Evolutionary conservation across 2,888 invertebrate genomes (phyloP), one percentile per base, ranked within the genome.

Genomic region (Diarsia mendica): DNA sequence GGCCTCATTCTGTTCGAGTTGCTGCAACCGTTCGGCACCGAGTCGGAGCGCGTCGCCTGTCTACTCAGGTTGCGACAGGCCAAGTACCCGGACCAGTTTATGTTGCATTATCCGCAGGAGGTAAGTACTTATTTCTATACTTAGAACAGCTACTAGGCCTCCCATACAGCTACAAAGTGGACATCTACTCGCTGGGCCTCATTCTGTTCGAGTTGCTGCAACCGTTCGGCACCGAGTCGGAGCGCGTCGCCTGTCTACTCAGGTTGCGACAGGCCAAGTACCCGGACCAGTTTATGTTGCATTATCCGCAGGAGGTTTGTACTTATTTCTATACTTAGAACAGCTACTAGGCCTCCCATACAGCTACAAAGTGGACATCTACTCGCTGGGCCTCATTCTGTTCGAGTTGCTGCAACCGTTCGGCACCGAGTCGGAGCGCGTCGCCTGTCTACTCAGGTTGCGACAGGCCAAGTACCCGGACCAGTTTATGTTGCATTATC

Each of bases 1-100:
- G 99, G 99, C 0, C 97, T 99, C 77, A 99, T 99, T 80, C 97
- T 99, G 85, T 98, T 99, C 93, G 99, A 99, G 95, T 93, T 99
- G 75, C 96, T 99, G 61, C 98, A 98, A 71, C 98, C 99, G 28
- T 99, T 99, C 93, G 95, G 96, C 15, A 99, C 99, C 0, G 98
- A 99, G 93, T 98, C 99, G 97, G 99, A 99, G 95, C 97, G 99
- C 70, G 97, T 98, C 80, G 94, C 97, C 60, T 97, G 97, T 11
- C 94, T 99, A 69, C 96, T 97, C 72, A 95, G 97, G 82, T 96
- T 98, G 58, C 97, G 98, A 69, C 97, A 97, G 66, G 97, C 97
- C 5, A 93, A 94, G 28, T 98, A 98, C 93, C 98, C 99, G 0
- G 88, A 93, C 3, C 94, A 97, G 55, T 99, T 99, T 92, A 90